Conservation (phyloP, 2,113 vertebrate genomes). For the Tenebrosternarchus preto region DNA sequence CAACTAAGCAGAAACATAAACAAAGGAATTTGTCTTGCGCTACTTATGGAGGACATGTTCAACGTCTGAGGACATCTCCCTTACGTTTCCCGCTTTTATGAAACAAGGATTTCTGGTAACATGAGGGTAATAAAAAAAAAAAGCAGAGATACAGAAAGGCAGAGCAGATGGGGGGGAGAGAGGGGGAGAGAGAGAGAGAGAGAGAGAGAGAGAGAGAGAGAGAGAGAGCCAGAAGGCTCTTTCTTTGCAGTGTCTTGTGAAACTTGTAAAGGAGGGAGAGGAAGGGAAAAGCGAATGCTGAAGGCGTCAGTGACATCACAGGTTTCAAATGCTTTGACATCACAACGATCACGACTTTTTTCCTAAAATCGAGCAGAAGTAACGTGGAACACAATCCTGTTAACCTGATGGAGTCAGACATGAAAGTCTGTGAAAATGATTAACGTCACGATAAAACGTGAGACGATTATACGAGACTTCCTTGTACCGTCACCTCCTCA, state of each 20-base stretch:
- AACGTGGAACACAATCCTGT: background rate
- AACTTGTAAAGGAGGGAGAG: background rate
- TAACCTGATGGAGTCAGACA: background rate
- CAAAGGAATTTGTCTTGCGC: no score
- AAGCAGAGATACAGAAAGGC: no score
- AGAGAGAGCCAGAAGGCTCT: background rate
- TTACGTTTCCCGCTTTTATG: no score
- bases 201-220: background rate
- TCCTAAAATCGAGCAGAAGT: background rate
- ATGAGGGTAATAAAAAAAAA: no score
- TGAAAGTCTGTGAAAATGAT: background rate
- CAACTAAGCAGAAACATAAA: no score
- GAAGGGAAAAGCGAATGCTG: background rate
- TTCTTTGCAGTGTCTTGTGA: background rate
- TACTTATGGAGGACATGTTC: no score
- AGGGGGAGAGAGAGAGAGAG: no score
- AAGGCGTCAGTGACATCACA: background rate
- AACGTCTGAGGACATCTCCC: no score
- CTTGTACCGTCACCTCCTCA: background rate
- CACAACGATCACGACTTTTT: background rate
- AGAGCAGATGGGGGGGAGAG: no score
- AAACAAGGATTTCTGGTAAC: no score
- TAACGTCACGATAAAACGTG: background rate
- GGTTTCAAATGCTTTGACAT: background rate
- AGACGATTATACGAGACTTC: constrained; percentile 17